Evolutionary conservation across 2,888 invertebrate species (phyloP), one percentile per base, ranked within the genome.

Genomic region (Eugnorisma glareosa): DNA sequence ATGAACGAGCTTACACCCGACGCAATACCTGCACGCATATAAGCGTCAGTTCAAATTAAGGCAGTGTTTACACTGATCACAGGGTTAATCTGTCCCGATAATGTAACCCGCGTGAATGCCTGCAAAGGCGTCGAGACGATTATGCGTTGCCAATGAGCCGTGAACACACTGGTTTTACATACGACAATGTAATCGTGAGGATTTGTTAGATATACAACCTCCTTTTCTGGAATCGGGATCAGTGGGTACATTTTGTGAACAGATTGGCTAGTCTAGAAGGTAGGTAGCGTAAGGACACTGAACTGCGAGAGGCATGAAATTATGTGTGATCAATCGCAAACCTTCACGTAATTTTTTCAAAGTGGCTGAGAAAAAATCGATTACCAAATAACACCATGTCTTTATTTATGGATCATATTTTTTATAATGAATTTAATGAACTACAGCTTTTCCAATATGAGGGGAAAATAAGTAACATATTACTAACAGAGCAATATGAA

Each of bases 131-230:
- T 75, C 67, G 63, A 28, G 61, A 81, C 77, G 82, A 67, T 78
- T 79, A 74, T 83, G 76, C 81, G 82, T 63, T 45, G 70, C 79
- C 83, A 77, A 81, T 81, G 79, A 79, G 81, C 54, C 77, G 75
- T 75, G 83, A 85, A 82, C 82, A 80, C 82, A 81, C 78, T 61
- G 74, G 79, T 86, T 84, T 84, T 80, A 76, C 69, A 66, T 61
- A 77, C 63, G 73, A 80, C 81, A 75, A 66, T 83, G 85, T 80
- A 75, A 87, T 83, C 74, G 68, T 4, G 15, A 35, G 43, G 51
- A 67, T 61, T 51, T 73, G 37, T 45, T 69, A 45, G 43, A 31
- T 37, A 59, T 70, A 70, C 7, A 51, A 35, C 10, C 28, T n/a
- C 37, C 15, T 70, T 43, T 64, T 7, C 24, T 40, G 24, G 21